These are phyloP conservation scores for Bruchidius siliquastri DNA, from an alignment of 2,888 invertebrate species.

Conservation along the genomic window DNA sequence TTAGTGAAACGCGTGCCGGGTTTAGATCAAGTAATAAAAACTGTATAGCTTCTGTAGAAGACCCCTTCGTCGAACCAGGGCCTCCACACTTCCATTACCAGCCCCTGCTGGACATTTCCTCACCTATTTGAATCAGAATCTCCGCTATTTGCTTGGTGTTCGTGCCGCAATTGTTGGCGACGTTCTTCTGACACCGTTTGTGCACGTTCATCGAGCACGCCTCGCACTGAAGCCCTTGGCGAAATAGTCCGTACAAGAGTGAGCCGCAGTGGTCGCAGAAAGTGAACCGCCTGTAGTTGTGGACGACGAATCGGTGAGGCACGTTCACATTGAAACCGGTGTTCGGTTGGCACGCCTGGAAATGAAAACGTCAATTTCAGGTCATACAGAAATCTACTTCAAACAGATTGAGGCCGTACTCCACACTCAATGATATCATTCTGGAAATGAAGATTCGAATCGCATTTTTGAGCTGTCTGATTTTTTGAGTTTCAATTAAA, in stretches of 20 bases:
- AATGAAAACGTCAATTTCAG: slow-evolving; percentile 8
- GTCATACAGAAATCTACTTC: slow-evolving; percentile 5
- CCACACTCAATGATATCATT: too few relatives aligned
- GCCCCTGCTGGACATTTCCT: too few relatives aligned
- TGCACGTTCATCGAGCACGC: slow-evolving; percentile 97
- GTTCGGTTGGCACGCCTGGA: slow-evolving; percentile 49
- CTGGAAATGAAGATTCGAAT: too few relatives aligned
- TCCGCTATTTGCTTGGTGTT: slow-evolving; percentile 96
- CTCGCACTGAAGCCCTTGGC: slow-evolving; percentile 94
- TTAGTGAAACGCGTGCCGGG: too few relatives aligned
- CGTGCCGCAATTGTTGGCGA: slow-evolving; percentile 98
- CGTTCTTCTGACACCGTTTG: slow-evolving; percentile 98
- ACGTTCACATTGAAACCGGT: slow-evolving; percentile 95
- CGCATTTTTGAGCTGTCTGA: too few relatives aligned
- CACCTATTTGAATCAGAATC: slow-evolving; percentile 85
- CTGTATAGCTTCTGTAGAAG: too few relatives aligned
- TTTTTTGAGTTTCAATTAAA: too few relatives aligned
- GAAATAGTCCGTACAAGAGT: slow-evolving; percentile 90
- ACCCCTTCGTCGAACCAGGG: too few relatives aligned
- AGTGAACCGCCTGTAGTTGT: slow-evolving; percentile 96
- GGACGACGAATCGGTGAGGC: slow-evolving; percentile 93
- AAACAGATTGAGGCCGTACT: too few relatives aligned
- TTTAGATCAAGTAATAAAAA: too few relatives aligned
- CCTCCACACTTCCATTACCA: too few relatives aligned
- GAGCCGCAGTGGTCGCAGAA: slow-evolving; percentile 99